Percentiles rank a stretch among this genome's conserved stretches.
These are phyloP conservation scores for Acestrorhynchus altus DNA, from an alignment of 2,797 vertebrate species.

Conservation along the genomic window DNA sequence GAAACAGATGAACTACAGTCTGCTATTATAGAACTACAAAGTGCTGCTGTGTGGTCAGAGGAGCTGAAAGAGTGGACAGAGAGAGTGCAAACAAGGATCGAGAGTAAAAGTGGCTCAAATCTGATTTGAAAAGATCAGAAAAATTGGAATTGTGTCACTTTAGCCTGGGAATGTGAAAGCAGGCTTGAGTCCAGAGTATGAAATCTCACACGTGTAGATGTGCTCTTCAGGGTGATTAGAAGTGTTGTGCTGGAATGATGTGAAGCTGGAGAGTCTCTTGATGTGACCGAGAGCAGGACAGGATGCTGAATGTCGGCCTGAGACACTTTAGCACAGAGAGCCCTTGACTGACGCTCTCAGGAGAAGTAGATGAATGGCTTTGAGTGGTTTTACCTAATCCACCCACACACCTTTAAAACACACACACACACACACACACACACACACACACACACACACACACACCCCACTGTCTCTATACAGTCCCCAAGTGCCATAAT, in stretches of 20 bases:
- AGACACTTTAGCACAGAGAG: conserved; percentile 43
- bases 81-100: too few relatives aligned
- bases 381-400: conserved; percentile 56
- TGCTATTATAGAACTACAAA: too few relatives aligned
- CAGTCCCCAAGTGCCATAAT: not conserved
- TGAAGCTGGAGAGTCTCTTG: conserved; percentile 37
- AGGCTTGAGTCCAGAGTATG: too few relatives aligned
- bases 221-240: conserved; percentile 27
- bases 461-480: not conserved
- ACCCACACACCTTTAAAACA: conserved; percentile 36
- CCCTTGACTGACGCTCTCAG: conserved; percentile 38
- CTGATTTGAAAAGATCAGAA: too few relatives aligned
- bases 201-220: not conserved
- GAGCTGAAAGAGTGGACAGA: too few relatives aligned
- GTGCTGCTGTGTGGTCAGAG: too few relatives aligned
- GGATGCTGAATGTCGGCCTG: conserved; percentile 38
- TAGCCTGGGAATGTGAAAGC: too few relatives aligned
- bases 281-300: conserved; percentile 33
- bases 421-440: conserved; percentile 19
- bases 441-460: conserved; percentile 32
- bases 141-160: too few relatives aligned
- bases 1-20: too few relatives aligned
- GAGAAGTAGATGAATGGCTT: conserved; percentile 42
- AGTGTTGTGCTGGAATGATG: conserved; percentile 32
- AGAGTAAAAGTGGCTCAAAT: too few relatives aligned